Conservation (phyloP, 2,113 vertebrate species). For the Mustela lutreola region DNA sequence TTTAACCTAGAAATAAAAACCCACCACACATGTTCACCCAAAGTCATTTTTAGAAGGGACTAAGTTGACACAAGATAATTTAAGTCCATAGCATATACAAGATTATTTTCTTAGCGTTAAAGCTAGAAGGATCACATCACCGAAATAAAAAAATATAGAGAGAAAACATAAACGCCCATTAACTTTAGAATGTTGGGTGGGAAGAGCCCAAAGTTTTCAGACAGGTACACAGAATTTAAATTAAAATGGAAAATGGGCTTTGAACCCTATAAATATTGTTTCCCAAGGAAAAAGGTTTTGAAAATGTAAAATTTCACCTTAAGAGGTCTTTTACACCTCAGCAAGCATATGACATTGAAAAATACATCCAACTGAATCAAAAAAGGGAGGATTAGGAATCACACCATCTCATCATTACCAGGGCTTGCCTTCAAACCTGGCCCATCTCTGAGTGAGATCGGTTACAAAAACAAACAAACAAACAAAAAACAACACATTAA, state of each 20-base stretch:
- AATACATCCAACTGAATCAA: slow-evolving; percentile 67
- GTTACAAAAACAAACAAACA: background rate
- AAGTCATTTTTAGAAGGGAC: slow-evolving; percentile 19
- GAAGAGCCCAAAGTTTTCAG: background rate
- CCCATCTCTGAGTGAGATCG: background rate
- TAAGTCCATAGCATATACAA: background rate
- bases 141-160: background rate
- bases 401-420: slow-evolving; percentile 9
- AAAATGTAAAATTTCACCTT: slow-evolving; percentile 87
- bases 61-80: slow-evolving; percentile 9
- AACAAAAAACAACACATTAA: background rate
- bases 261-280: slow-evolving; percentile 84
- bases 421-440: background rate
- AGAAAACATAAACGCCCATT: background rate
- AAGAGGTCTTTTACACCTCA: slow-evolving; percentile 75
- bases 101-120: background rate
- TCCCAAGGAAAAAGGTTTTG: slow-evolving; percentile 82
- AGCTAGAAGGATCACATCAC: slow-evolving; percentile 32
- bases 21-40: slow-evolving; percentile 37
- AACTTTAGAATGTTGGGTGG: slow-evolving; percentile 47
- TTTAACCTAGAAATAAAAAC: background rate
- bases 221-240: slow-evolving; percentile 81
- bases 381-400: slow-evolving; percentile 65
- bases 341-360: slow-evolving; percentile 71
- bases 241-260: slow-evolving; percentile 82